Evolutionary conservation across 2,797 vertebrate species (phyloP).

Genomic region (Sylvia borin): DNA sequence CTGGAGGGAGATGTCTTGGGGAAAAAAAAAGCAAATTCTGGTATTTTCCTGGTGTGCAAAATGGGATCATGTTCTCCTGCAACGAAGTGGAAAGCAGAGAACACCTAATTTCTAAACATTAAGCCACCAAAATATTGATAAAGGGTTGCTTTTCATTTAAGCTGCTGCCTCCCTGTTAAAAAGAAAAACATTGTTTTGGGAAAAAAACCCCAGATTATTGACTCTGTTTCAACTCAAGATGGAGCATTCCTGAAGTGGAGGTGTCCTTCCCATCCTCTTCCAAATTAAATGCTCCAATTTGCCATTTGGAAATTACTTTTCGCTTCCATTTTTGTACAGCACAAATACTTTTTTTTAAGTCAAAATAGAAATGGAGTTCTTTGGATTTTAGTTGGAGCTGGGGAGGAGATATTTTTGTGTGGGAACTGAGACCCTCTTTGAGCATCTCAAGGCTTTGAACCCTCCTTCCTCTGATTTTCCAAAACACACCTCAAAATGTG

Average conservation of each 20-base stretch:
- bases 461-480: neutral
- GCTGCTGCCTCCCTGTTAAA: neutral
- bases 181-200: neutral
- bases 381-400: neutral
- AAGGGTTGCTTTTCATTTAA: neutral
- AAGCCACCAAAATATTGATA: neutral
- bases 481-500: neutral
- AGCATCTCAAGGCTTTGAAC: accelerated
- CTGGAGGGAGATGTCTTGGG: neutral
- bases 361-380: neutral
- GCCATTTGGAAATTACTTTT: neutral
- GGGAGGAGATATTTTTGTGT: neutral
- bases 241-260: neutral
- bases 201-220: neutral
- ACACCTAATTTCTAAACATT: accelerated
- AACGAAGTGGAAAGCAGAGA: neutral
- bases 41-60: neutral
- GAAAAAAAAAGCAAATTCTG: neutral
- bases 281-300: neutral
- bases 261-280: neutral
- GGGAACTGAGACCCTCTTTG: neutral
- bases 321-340: neutral
- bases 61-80: accelerated
- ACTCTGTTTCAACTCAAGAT: neutral
- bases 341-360: neutral